Evolutionary conservation across 1,140 invertebrate species (phyloP).

Genomic region (Thaumetopoea pityocampa): DNA sequence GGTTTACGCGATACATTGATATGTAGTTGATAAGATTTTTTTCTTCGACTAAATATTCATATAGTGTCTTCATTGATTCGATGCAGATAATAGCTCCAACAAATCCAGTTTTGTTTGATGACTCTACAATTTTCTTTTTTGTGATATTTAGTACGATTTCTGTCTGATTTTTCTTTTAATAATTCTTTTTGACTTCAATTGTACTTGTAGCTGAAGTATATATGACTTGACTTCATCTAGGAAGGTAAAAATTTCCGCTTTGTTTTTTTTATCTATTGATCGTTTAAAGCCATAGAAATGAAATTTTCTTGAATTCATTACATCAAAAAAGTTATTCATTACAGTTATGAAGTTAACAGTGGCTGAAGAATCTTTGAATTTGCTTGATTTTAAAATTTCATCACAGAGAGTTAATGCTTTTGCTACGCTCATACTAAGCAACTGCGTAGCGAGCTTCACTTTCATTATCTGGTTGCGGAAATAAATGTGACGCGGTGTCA

Average conservation of each 20-base stretch:
- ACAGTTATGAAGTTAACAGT: slow-evolving; percentile 18
- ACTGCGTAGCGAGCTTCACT: slow-evolving; percentile 6
- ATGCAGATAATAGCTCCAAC: not conserved
- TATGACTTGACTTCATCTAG: slow-evolving; percentile 15
- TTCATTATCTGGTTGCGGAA: slow-evolving; percentile 9
- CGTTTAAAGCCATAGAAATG: slow-evolving; percentile 11
- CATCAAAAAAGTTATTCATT: slow-evolving; percentile 24
- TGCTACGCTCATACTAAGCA: slow-evolving; percentile 7
- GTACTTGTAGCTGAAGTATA: slow-evolving; percentile 12
- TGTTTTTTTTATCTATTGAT: slow-evolving; percentile 12
- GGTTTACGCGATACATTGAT: not conserved
- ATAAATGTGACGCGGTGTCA: slow-evolving; percentile 1
- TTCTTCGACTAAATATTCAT: not conserved
- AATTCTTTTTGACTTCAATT: slow-evolving; percentile 3
- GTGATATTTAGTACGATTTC: no score
- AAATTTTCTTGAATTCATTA: slow-evolving; percentile 17
- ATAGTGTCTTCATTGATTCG: not conserved
- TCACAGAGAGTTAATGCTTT: slow-evolving; percentile 13
- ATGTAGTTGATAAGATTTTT: not conserved
- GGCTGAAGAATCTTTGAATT: slow-evolving; percentile 12
- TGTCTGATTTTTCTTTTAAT: slow-evolving; percentile 16
- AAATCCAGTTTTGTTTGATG: not conserved
- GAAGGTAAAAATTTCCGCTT: slow-evolving; percentile 11
- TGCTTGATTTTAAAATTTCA: slow-evolving; percentile 1
- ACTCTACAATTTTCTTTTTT: not conserved